Conservation (phyloP, 2,113 vertebrate genomes). For the Laticauda laticaudata region DNA sequence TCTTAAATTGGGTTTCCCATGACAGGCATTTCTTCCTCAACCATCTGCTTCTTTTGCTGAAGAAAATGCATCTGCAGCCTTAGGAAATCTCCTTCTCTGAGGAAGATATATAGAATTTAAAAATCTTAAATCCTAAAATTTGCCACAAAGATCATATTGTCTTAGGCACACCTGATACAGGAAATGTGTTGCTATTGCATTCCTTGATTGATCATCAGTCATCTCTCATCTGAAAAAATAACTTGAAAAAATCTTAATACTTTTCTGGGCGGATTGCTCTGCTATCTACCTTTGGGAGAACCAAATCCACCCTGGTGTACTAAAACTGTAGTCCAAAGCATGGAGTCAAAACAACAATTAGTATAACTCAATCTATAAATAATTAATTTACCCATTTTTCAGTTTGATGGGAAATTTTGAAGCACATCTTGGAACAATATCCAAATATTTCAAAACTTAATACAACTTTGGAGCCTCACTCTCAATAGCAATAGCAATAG, state of each 20-base stretch:
- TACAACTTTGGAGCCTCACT: neutral
- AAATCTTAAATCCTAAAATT: neutral
- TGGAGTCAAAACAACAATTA: neutral
- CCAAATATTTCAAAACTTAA: neutral
- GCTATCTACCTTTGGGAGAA: neutral
- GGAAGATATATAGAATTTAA: neutral
- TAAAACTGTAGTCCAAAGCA: neutral
- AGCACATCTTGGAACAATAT: neutral
- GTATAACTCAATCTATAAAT: neutral
- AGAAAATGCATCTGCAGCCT: neutral
- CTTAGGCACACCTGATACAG: neutral
- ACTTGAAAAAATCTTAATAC: neutral
- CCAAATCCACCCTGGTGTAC: neutral
- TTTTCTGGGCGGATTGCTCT: neutral
- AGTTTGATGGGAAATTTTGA: neutral
- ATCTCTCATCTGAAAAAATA: neutral
- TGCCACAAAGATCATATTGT: neutral
- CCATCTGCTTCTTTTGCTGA: neutral
- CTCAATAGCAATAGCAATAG: neutral
- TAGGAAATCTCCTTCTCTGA: neutral
- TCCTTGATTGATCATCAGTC: neutral
- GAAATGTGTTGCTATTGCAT: neutral
- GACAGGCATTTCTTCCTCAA: neutral
- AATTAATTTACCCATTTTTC: neutral
- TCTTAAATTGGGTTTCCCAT: neutral